Conservation (phyloP, 2,888 invertebrate genomes). For the Lysandra coridon region DNA sequence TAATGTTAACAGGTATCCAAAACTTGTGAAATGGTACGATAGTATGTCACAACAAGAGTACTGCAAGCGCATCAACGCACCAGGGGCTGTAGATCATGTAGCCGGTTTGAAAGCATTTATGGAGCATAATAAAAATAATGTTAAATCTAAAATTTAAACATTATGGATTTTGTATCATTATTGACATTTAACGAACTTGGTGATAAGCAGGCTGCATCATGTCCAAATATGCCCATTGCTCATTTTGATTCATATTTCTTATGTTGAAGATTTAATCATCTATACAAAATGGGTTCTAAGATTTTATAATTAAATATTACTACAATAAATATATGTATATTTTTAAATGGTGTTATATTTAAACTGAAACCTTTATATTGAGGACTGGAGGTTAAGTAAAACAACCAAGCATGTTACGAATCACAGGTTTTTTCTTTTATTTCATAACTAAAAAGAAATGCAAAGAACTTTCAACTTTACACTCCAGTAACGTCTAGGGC, state of each 20-base stretch:
- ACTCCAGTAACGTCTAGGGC: constrained; percentile 75
- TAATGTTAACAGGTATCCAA: constrained; percentile 59
- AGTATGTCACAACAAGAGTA: constrained; percentile 60
- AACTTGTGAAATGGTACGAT: constrained; percentile 56
- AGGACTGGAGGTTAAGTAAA: constrained; percentile 39
- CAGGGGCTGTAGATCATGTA: constrained; percentile 55
- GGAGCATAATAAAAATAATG: constrained; percentile 51
- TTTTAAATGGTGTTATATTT: no score
- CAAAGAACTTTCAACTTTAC: constrained; percentile 74
- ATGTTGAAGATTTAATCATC: not conserved
- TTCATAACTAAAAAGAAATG: constrained; percentile 78
- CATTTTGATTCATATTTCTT: not conserved
- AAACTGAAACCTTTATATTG: not conserved
- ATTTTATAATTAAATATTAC: not conserved
- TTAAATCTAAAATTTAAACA: constrained; percentile 37
- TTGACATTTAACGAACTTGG: no score
- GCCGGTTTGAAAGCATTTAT: constrained; percentile 54
- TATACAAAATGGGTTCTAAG: not conserved
- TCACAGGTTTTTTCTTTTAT: constrained; percentile 77
- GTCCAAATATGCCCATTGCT: not conserved
- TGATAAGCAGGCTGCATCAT: no score
- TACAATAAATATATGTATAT: not conserved
- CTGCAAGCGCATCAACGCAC: constrained; percentile 57
- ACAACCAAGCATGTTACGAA: constrained; percentile 64
- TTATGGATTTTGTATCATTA: not conserved